Conservation (phyloP, 2,113 vertebrate species). For the Aphyosemion australe region DNA sequence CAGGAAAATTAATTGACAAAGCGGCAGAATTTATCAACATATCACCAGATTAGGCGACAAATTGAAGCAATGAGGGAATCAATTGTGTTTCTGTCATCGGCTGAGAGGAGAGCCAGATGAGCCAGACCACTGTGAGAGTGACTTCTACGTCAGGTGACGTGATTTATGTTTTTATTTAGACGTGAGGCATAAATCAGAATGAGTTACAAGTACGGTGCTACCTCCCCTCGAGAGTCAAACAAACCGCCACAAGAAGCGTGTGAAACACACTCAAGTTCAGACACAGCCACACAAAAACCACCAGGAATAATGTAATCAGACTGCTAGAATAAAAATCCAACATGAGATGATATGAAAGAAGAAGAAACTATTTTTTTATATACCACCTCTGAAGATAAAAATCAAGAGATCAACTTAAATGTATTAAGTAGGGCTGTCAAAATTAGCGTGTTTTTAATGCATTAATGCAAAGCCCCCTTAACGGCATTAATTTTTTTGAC, state of each 20-base stretch:
- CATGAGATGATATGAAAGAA: neutral
- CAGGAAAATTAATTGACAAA: slow-evolving; percentile 86
- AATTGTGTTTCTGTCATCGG: slow-evolving; percentile 80
- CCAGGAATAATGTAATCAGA: slow-evolving; percentile 37
- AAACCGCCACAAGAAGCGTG: slow-evolving; percentile 30
- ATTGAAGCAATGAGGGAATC: slow-evolving; percentile 85
- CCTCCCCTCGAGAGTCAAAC: slow-evolving; percentile 68
- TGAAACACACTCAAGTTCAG: slow-evolving; percentile 35
- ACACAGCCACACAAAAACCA: slow-evolving; percentile 23
- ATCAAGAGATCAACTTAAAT: too few species aligned
- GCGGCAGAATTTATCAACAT: slow-evolving; percentile 83
- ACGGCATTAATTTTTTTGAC: too few species aligned
- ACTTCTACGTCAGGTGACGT: slow-evolving; percentile 75
- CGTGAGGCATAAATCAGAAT: slow-evolving; percentile 81
- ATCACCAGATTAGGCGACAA: slow-evolving; percentile 84
- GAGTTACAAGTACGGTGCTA: slow-evolving; percentile 74
- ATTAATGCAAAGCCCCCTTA: too few species aligned
- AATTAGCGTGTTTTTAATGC: too few species aligned
- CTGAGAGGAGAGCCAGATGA: slow-evolving; percentile 58
- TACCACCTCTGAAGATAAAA: too few species aligned
- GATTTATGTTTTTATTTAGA: slow-evolving; percentile 83
- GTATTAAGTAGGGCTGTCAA: too few species aligned
- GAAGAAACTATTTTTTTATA: neutral
- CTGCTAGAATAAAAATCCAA: slow-evolving; percentile 50
- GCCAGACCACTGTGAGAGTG: slow-evolving; percentile 71